Base-by-base conservation (phyloP, 1,140 invertebrate genomes). In the Drosophila athabasca region DNA sequence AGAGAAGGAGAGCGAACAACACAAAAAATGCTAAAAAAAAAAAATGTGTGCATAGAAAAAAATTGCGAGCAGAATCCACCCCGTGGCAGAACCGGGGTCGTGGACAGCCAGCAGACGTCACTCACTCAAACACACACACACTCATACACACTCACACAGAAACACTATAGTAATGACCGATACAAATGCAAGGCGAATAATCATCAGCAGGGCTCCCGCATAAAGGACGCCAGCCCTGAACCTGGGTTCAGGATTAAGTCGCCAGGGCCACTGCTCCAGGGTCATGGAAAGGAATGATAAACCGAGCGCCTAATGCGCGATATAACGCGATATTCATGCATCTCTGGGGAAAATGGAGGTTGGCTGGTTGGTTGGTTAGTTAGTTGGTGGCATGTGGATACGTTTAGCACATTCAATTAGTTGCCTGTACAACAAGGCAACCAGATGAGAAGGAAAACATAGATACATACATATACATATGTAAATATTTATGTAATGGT, bases 361-460 rank as follows among this genome's bases (percentile, higher is more conserved):
- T 45, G 45, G 24, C 4, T 62, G 57, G 65, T 50, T 51, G 17
- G 60, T n/a, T 54, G 57, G 4, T 26, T 4, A 5, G 31, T 2
- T 29, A 7, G 31, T 35, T 35, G 9, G 31, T 35, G 8, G 2
- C 26, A 7, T 8, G 31, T 3, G 9, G 3, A 13, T 11, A 13
- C 1, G 69, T 75, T 88, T 78, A 62, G 82, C 83, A 82, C 78
- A 87, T 87, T 87, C 83, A 87, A 87, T 88, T 87, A 87, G 83
- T 82, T 87, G 83, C 45, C 83, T 72, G 73, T 77, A 59, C 0
- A 9, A 31, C 8, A 31, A 31, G 9, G 31, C 77, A 71, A 50
- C 68, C 64, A 73, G 76, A 57, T 49, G 11, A 48, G 31, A 62
- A 54, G 15, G 24, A 26, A 5, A 0, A 26, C 5, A 26, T 26